phyloP scores from a whole-genome alignment of 1,140 invertebrate species.

The Drosophila ficusphila region DNA sequence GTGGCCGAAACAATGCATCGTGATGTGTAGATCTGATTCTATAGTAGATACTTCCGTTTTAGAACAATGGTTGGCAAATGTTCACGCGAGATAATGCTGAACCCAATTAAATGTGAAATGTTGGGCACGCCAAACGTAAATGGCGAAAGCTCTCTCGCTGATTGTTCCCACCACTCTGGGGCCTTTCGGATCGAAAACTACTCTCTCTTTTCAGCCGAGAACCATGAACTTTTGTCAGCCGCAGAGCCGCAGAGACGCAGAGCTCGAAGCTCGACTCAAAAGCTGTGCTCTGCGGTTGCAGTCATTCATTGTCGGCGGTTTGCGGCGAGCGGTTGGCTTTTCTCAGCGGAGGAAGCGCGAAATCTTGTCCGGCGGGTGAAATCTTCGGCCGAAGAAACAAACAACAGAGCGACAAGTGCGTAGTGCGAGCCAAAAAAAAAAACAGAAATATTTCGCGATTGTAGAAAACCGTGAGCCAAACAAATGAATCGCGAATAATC shows the following conservation, averaged over 20 bases:
- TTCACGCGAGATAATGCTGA: conserved; percentile 35
- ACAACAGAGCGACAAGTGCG: conserved; percentile 26
- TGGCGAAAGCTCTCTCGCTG: conserved; percentile 17
- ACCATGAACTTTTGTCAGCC: conserved; percentile 35
- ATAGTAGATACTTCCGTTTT: conserved; percentile 55
- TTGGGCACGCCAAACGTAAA: background rate
- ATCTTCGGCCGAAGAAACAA: conserved; percentile 51
- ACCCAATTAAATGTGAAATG: conserved; percentile 57
- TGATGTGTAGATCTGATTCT: background rate
- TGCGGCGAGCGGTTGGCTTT: conserved; percentile 53
- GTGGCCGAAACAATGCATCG: conserved; percentile 6
- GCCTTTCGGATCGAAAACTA: background rate
- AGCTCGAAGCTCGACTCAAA: conserved; percentile 65
- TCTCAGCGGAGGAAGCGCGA: conserved; percentile 29
- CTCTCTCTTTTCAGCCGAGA: conserved; percentile 9
- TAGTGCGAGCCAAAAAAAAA: conserved; percentile 56
- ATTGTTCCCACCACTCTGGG: background rate
- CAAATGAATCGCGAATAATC: conserved; percentile 68
- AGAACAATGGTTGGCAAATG: conserved; percentile 48
- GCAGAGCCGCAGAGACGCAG: conserved; percentile 42
- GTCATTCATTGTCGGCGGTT: conserved; percentile 49
- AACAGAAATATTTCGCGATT: conserved; percentile 42
- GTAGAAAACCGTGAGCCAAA: conserved; percentile 38
- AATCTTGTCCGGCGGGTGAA: conserved; percentile 63
- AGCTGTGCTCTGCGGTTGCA: conserved; percentile 34